Evolutionary conservation across 2,113 vertebrate genomes (phyloP).

Genomic region (Barnardius zonarius): DNA sequence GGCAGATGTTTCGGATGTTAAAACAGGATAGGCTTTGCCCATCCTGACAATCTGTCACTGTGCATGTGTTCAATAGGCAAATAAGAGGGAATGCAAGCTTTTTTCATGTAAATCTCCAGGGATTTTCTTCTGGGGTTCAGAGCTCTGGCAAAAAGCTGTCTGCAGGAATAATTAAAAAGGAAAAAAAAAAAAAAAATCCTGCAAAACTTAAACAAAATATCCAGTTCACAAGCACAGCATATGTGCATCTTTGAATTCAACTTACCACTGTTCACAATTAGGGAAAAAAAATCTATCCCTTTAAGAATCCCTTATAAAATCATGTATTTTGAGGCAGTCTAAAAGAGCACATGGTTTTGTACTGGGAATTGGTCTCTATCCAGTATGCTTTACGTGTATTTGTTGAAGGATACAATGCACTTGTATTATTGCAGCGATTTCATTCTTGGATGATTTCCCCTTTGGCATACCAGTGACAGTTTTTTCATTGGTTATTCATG

Average conservation of each 20-base stretch:
- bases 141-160: constrained; percentile 47
- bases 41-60: constrained; percentile 63
- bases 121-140: constrained; percentile 57
- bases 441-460: constrained; percentile 75
- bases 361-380: constrained; percentile 54
- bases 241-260: background rate
- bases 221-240: background rate
- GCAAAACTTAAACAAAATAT: constrained; percentile 11
- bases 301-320: background rate
- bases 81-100: constrained; percentile 40
- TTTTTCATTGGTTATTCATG: constrained; percentile 75
- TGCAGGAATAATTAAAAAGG: constrained; percentile 42
- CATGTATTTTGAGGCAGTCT: background rate
- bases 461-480: constrained; percentile 59
- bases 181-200: background rate
- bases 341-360: background rate
- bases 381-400: constrained; percentile 62
- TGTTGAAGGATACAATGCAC: constrained; percentile 65
- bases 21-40: constrained; percentile 43
- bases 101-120: constrained; percentile 58
- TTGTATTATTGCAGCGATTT: constrained; percentile 66
- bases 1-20: constrained; percentile 51
- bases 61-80: constrained; percentile 45
- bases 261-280: background rate
- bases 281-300: background rate